These are phyloP conservation scores for Pantelozetes paolii DNA, from an alignment of 2,888 invertebrate genomes.

Conservation along the genomic window DNA sequence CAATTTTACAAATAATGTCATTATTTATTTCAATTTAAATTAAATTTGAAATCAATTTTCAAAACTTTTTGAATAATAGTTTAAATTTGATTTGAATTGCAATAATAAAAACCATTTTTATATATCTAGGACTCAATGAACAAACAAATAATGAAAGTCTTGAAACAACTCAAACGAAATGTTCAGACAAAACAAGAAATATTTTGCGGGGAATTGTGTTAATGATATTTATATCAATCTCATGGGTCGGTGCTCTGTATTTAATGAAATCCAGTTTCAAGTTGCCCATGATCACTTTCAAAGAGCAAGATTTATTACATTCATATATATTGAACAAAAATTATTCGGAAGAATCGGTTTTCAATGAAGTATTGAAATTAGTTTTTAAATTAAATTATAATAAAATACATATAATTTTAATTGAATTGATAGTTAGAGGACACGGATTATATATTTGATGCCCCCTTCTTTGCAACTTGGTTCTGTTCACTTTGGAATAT, in stretches of 20 bases:
- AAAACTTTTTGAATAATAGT: too few relatives aligned
- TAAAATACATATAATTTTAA: too few relatives aligned
- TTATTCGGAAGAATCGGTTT: too few relatives aligned
- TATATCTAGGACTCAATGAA: not conserved
- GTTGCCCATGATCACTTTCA: too few relatives aligned
- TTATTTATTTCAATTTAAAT: not conserved
- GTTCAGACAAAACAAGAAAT: not conserved
- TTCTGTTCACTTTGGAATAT: conserved; percentile 87
- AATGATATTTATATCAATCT: not conserved
- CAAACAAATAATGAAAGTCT: not conserved
- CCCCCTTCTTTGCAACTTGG: conserved; percentile 93
- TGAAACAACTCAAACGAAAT: not conserved
- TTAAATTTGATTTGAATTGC: too few relatives aligned
- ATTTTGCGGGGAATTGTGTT: not conserved
- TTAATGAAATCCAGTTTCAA: conserved; percentile 76
- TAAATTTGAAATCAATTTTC: too few relatives aligned
- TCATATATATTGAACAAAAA: too few relatives aligned
- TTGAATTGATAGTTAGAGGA: conserved; percentile 20
- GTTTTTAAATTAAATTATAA: too few relatives aligned
- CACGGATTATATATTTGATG: conserved; percentile 55
- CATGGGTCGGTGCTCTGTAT: conserved; percentile 87
- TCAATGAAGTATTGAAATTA: too few relatives aligned
- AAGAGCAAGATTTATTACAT: too few relatives aligned
- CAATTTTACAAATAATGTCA: too few relatives aligned
- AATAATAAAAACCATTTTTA: too few relatives aligned